These are phyloP conservation scores for Lycaon pictus DNA, from an alignment of 2,113 vertebrate species.

Conservation along the genomic window DNA sequence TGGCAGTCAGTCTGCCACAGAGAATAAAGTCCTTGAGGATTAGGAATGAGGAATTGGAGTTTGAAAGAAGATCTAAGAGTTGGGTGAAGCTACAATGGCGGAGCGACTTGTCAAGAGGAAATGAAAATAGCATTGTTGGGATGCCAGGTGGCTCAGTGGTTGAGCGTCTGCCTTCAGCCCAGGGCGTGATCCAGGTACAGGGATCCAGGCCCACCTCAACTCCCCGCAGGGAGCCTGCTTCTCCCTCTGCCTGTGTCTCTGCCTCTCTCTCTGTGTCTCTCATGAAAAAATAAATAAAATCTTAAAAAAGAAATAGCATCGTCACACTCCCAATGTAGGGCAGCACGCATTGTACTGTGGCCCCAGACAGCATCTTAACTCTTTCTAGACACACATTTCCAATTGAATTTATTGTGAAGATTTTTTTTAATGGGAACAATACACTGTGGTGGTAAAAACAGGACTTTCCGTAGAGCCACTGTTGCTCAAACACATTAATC, in stretches of 20 bases:
- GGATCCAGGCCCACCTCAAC: too few species aligned
- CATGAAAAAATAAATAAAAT: too few species aligned
- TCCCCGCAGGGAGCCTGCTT: too few species aligned
- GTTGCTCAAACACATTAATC: background rate
- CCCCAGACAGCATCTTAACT: background rate
- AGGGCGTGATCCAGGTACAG: too few species aligned
- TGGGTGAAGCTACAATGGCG: background rate
- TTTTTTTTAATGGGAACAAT: background rate
- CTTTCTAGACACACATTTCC: background rate
- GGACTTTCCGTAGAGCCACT: background rate
- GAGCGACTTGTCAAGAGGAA: background rate
- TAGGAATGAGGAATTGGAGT: background rate
- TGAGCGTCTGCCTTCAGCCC: too few species aligned
- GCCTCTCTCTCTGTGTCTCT: too few species aligned
- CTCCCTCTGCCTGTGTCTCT: too few species aligned
- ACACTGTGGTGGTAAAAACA: background rate
- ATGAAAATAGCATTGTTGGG: background rate
- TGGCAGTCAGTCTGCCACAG: background rate
- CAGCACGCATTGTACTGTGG: rapidly evolving
- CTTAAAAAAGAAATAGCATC: too few species aligned
- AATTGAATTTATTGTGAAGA: background rate
- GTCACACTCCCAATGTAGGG: rapidly evolving
- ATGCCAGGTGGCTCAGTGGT: too few species aligned
- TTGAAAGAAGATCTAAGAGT: background rate
- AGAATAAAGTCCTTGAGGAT: background rate